phyloP scores from a whole-genome alignment of 1,140 invertebrate genomes.

The Amyelois transitella region DNA sequence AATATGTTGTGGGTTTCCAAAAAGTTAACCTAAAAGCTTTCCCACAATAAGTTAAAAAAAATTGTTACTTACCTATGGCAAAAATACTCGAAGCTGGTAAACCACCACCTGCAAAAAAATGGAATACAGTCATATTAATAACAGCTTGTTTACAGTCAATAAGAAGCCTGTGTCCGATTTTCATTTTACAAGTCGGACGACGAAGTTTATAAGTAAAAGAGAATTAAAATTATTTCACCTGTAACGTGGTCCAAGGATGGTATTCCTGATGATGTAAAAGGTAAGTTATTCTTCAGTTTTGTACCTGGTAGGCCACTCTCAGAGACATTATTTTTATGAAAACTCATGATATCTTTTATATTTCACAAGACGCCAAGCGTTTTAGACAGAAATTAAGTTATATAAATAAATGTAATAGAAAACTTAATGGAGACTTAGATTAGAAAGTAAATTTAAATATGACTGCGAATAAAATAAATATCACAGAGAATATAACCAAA shows the following conservation, averaged over 20 bases:
- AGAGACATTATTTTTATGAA: slow-evolving; percentile 44
- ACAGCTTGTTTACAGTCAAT: no score
- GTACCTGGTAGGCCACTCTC: slow-evolving; percentile 41
- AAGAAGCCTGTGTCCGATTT: no score
- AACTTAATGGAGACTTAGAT: no score
- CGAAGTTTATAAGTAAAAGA: slow-evolving; percentile 3
- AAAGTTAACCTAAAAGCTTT: neutral
- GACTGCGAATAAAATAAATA: no score
- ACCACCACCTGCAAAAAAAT: slow-evolving; percentile 74
- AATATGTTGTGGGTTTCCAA: neutral
- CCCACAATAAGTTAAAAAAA: slow-evolving; percentile 1
- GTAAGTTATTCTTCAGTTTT: slow-evolving; percentile 59
- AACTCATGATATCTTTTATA: slow-evolving; percentile 22
- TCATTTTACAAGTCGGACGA: no score
- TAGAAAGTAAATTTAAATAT: no score
- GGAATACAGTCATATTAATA: slow-evolving; percentile 13
- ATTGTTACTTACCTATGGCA: slow-evolving; percentile 67
- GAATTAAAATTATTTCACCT: slow-evolving; percentile 55
- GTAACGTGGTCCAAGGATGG: slow-evolving; percentile 80
- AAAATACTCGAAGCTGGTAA: slow-evolving; percentile 75
- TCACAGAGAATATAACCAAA: no score
- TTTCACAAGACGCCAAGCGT: no score
- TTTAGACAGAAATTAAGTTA: no score
- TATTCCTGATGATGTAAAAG: slow-evolving; percentile 78
- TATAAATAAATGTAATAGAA: no score